These are phyloP conservation scores for Myoxocephalus aenaeus DNA, from an alignment of 2,797 vertebrate genomes.

Conservation along the genomic window DNA sequence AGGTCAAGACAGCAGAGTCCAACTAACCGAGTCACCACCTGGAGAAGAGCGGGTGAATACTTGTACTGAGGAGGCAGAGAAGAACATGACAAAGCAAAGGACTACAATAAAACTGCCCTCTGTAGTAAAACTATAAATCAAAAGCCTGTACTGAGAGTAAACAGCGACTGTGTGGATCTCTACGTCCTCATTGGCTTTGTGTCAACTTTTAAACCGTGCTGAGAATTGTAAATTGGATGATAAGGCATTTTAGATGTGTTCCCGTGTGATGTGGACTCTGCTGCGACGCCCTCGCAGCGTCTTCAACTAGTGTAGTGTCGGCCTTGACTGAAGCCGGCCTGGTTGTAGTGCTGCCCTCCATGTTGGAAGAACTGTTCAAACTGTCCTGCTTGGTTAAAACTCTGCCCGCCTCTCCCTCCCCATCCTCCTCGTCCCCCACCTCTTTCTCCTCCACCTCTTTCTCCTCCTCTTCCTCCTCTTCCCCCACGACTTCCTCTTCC, in stretches of 20 bases:
- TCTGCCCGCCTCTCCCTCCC: slow-evolving; percentile 93
- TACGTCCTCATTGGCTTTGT: slow-evolving; percentile 10
- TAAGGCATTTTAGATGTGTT: slow-evolving; percentile 51
- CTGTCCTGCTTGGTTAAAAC: slow-evolving; percentile 94
- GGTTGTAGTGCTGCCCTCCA: slow-evolving; percentile 96
- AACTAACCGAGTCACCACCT: slow-evolving; percentile 54
- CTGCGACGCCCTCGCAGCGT: slow-evolving; percentile 68
- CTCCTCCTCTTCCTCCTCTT: slow-evolving; percentile 87
- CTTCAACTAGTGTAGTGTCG: slow-evolving; percentile 95
- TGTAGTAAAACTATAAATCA: slow-evolving; percentile 13
- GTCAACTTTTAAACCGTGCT: slow-evolving; percentile 30
- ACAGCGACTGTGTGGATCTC: slow-evolving; percentile 3
- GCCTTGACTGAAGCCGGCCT: slow-evolving; percentile 95
- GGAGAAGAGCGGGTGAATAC: slow-evolving; percentile 25
- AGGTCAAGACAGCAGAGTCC: slow-evolving; percentile 85
- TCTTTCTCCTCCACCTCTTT: slow-evolving; percentile 85
- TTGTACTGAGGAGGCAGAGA: slow-evolving; percentile 12
- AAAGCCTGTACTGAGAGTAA: slow-evolving; percentile 19
- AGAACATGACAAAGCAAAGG: slow-evolving; percentile 30
- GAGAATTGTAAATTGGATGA: slow-evolving; percentile 15
- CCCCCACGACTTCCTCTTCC: slow-evolving; percentile 86
- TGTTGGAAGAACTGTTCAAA: slow-evolving; percentile 99
- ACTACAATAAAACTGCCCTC: slow-evolving; percentile 35
- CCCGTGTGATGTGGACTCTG: slow-evolving; percentile 76
- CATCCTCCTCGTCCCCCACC: slow-evolving; percentile 86